These are phyloP conservation scores for Dryas iulia DNA, from an alignment of 1,140 invertebrate genomes.

Conservation along the genomic window DNA sequence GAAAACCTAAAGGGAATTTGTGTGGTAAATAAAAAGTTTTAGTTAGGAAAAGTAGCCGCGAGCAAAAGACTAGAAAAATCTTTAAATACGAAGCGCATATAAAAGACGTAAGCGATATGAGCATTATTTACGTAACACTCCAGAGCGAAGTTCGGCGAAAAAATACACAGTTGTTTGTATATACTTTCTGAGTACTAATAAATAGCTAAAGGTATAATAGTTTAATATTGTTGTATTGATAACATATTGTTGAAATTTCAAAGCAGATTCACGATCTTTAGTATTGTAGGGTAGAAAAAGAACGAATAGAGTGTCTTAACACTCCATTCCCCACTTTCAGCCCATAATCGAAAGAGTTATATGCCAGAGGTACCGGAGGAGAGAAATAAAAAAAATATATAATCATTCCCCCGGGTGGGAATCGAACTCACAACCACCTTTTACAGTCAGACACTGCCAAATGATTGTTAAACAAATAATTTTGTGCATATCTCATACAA, in stretches of 20 bases:
- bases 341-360: too few species aligned
- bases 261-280: too few species aligned
- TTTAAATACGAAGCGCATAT: conserved; percentile 24
- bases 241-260: too few species aligned
- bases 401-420: not conserved
- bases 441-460: not conserved
- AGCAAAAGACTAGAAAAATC: conserved; percentile 33
- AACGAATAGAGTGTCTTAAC: too few species aligned
- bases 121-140: conserved; percentile 31
- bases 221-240: too few species aligned
- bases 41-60: not conserved
- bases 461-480: not conserved
- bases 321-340: too few species aligned
- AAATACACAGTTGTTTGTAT: conserved; percentile 18
- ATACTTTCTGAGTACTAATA: conserved; percentile 2
- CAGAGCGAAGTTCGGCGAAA: conserved; percentile 36
- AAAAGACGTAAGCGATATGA: conserved; percentile 28
- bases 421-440: not conserved
- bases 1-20: not conserved
- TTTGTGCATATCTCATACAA: not conserved
- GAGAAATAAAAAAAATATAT: not conserved
- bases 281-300: too few species aligned
- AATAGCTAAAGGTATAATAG: not conserved
- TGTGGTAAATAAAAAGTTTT: not conserved
- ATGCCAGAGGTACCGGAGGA: too few species aligned